Percentiles rank a stretch among this genome's conserved stretches.
phyloP scores from a whole-genome alignment of 1,140 invertebrate species.

The Scaptomyza montana region DNA sequence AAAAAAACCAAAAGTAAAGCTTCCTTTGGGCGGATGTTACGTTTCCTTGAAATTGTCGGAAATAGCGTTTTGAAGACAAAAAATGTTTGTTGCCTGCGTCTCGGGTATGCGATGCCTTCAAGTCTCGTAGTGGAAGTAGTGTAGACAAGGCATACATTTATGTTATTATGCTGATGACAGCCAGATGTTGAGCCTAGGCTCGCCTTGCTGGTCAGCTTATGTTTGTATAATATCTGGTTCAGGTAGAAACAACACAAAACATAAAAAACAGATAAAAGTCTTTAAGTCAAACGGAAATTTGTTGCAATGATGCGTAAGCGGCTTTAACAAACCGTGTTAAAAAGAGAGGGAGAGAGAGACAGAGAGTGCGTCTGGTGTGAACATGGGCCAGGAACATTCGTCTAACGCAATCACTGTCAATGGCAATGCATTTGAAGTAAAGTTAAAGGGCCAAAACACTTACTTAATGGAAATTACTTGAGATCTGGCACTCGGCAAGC shows the following conservation, averaged over 20 bases:
- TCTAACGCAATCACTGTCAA: slow-evolving; percentile 66
- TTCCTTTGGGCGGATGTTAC: slow-evolving; percentile 50
- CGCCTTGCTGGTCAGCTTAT: slow-evolving; percentile 46
- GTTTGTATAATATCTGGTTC: slow-evolving; percentile 61
- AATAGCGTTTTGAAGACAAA: slow-evolving; percentile 72
- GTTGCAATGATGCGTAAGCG: slow-evolving; percentile 43
- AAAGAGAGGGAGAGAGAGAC: too few species aligned
- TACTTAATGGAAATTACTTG: slow-evolving; percentile 79
- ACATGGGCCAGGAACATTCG: not conserved
- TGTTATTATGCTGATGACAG: slow-evolving; percentile 28
- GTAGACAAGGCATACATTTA: slow-evolving; percentile 32
- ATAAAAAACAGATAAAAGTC: slow-evolving; percentile 8
- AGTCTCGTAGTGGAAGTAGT: not conserved
- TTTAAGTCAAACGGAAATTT: slow-evolving; percentile 49
- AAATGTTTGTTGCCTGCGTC: slow-evolving; percentile 26
- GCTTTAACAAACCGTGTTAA: slow-evolving; percentile 45
- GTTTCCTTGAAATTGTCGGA: slow-evolving; percentile 74
- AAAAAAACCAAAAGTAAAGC: slow-evolving; percentile 7
- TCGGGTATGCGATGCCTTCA: not conserved
- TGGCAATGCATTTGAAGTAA: slow-evolving; percentile 63
- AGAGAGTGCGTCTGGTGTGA: not conserved
- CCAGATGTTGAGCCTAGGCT: not conserved
- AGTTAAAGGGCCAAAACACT: slow-evolving; percentile 76
- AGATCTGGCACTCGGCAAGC: slow-evolving; percentile 54
- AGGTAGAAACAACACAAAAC: slow-evolving; percentile 37